These are phyloP conservation scores for Vultur gryphus DNA, from an alignment of 2,797 vertebrate species.

Conservation along the genomic window DNA sequence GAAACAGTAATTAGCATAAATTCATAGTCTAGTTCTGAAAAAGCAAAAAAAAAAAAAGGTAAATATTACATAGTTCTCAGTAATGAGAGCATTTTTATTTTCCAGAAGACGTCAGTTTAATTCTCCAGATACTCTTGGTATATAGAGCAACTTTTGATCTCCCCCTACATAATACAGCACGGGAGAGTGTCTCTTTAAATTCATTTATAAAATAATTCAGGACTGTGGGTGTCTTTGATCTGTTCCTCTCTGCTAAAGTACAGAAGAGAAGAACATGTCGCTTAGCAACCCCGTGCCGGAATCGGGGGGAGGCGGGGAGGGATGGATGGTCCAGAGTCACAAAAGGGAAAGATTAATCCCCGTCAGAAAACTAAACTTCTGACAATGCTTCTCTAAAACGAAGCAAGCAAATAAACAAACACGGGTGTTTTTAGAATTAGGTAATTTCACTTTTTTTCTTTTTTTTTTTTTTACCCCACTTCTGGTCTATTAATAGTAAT, in stretches of 20 bases:
- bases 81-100: background rate
- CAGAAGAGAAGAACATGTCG: conserved; percentile 68
- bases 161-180: background rate
- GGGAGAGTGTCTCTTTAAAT: conserved; percentile 57
- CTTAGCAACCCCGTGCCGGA: conserved; percentile 68
- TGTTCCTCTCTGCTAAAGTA: conserved; percentile 54
- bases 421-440: background rate
- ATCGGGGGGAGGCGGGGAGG: background rate
- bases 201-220: conserved; percentile 64
- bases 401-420: conserved; percentile 19
- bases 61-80: background rate
- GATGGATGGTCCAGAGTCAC: conserved; percentile 63
- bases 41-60: background rate
- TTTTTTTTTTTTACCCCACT: background rate
- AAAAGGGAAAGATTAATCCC: conserved; percentile 19
- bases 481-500: background rate
- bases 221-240: conserved; percentile 69
- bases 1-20: background rate
- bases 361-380: background rate
- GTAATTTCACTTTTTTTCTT: background rate
- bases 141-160: conserved; percentile 1
- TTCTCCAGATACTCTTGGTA: background rate
- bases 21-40: background rate
- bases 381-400: conserved; percentile 42
- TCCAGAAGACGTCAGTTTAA: background rate